Evolutionary conservation across 30 jellyfish, hydroid and myxozoan genomes (phyloP).

Genomic region (Pseudorhiza aurosa): DNA sequence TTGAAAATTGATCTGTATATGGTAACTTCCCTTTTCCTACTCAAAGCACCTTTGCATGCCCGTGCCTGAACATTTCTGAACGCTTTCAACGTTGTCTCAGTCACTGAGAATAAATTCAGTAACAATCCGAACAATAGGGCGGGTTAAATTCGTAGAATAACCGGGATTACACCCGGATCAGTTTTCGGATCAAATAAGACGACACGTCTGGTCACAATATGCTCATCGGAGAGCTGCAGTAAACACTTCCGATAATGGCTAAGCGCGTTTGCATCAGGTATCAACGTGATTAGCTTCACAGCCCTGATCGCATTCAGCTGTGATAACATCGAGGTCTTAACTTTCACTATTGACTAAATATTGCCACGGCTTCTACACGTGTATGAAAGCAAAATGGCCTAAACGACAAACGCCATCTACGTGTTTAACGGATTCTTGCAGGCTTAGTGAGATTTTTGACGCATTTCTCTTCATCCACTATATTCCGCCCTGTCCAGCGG

Average conservation of each 20-base stretch:
- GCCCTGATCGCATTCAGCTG: too few relatives aligned
- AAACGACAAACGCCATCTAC: too few relatives aligned
- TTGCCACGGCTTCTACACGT: too few relatives aligned
- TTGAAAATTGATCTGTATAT: not conserved
- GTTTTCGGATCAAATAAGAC: not conserved
- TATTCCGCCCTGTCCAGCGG: too few relatives aligned
- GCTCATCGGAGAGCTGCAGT: not conserved
- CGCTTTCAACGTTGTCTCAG: not conserved
- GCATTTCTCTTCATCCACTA: too few relatives aligned
- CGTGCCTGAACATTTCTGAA: conserved; percentile 20
- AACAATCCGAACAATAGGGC: not conserved
- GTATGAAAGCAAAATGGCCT: too few relatives aligned
- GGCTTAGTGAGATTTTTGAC: too few relatives aligned
- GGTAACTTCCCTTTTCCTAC: not conserved
- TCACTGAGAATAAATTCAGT: not conserved
- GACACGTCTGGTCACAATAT: conserved; percentile 27
- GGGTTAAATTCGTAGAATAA: not conserved
- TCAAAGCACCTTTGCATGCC: conserved; percentile 1
- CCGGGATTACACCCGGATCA: conserved; percentile 14
- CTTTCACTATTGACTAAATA: too few relatives aligned
- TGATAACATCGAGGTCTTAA: too few relatives aligned
- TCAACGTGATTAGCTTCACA: too few relatives aligned
- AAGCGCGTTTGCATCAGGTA: not conserved
- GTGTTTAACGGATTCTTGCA: too few relatives aligned
- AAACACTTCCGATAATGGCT: not conserved